Evolutionary conservation across 2,797 vertebrate species (phyloP).

Genomic region (Myotis findleyi): DNA sequence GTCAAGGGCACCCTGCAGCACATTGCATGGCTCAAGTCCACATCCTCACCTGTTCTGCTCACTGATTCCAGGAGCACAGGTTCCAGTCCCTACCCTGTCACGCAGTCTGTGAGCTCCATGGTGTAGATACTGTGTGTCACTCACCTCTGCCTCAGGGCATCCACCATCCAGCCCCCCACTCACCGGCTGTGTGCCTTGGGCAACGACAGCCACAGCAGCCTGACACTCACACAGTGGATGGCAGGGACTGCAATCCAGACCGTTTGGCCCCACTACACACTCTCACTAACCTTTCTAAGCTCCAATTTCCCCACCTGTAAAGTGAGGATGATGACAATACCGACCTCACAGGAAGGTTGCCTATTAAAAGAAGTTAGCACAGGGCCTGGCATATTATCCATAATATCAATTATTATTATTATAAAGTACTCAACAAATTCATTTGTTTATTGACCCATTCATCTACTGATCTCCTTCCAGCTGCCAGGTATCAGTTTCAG

Average conservation of each 20-base stretch:
- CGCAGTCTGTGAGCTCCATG: background rate
- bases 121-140: accelerated
- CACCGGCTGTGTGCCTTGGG: accelerated
- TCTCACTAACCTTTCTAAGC: background rate
- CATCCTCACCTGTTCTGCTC: background rate
- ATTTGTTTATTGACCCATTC: background rate
- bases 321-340: accelerated
- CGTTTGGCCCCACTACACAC: background rate
- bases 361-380: background rate
- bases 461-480: background rate
- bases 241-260: background rate
- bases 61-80: background rate
- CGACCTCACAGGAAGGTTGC: background rate
- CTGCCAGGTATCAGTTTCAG: background rate
- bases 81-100: too few relatives aligned
- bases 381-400: background rate
- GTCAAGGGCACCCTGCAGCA: background rate
- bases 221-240: background rate
- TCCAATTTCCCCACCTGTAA: background rate
- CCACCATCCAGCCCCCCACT: background rate
- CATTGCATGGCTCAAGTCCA: accelerated
- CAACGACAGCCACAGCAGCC: background rate
- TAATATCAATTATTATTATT: background rate
- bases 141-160: background rate
- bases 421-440: background rate